Evolutionary conservation across 1,140 invertebrate species (phyloP).

Genomic region (Drosophila baimaii): DNA sequence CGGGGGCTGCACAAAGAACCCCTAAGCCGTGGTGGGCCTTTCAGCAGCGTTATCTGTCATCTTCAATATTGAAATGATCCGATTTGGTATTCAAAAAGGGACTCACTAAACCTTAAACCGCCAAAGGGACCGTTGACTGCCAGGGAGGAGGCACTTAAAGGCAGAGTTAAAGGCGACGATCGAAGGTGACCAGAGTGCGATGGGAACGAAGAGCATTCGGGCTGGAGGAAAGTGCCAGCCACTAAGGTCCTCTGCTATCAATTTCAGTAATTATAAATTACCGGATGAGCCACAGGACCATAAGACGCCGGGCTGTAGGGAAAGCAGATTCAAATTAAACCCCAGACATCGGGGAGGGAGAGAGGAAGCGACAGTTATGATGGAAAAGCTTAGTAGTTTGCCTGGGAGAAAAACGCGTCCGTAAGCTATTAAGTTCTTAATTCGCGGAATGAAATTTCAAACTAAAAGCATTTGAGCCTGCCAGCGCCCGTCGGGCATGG

Average conservation of each 20-base stretch:
- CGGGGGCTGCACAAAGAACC: slow-evolving; percentile 30
- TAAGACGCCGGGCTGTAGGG: slow-evolving; percentile 5
- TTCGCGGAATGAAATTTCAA: slow-evolving; percentile 81
- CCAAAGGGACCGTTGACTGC: neutral
- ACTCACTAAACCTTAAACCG: neutral
- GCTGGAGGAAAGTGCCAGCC: slow-evolving; percentile 51
- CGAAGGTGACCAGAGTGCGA: no score
- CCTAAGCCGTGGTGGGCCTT: slow-evolving; percentile 18
- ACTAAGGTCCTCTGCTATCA: slow-evolving; percentile 56
- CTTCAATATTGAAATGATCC: slow-evolving; percentile 42
- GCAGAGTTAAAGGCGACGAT: slow-evolving; percentile 10
- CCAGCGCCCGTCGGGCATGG: slow-evolving; percentile 16
- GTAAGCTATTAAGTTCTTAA: slow-evolving; percentile 74
- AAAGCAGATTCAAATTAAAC: slow-evolving; percentile 47
- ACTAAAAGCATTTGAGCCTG: slow-evolving; percentile 72
- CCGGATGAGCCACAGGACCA: slow-evolving; percentile 22
- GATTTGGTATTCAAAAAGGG: slow-evolving; percentile 28
- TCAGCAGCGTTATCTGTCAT: slow-evolving; percentile 30
- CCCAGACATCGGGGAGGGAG: slow-evolving; percentile 12
- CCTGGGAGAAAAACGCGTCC: slow-evolving; percentile 53
- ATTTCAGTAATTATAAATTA: slow-evolving; percentile 68
- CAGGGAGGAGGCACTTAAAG: neutral
- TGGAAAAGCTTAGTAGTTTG: slow-evolving; percentile 65
- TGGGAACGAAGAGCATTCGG: no score
- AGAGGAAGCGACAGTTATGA: slow-evolving; percentile 25